These are phyloP conservation scores for Propithecus coquereli DNA, from an alignment of 2,113 vertebrate genomes.

Conservation along the genomic window DNA sequence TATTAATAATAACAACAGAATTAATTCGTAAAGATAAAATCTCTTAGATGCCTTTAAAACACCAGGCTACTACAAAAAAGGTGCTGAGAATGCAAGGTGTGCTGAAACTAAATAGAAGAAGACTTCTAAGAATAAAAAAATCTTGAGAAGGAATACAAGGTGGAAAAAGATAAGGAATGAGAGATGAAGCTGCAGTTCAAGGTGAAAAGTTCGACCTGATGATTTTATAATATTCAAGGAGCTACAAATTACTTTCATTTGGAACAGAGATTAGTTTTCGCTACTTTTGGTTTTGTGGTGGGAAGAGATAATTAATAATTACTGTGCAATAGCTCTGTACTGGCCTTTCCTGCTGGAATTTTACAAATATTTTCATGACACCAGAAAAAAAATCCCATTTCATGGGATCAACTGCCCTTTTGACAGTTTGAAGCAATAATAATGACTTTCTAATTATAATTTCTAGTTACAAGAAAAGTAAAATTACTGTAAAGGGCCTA, in stretches of 20 bases:
- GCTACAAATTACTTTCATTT: background rate
- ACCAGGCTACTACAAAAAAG: background rate
- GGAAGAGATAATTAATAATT: background rate
- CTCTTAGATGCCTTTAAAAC: background rate
- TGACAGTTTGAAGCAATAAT: background rate
- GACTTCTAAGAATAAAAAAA: background rate
- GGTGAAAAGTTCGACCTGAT: background rate
- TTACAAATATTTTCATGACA: background rate
- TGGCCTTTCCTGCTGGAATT: background rate
- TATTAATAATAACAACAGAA: background rate
- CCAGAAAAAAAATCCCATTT: background rate
- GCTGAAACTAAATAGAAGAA: background rate
- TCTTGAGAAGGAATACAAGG: background rate
- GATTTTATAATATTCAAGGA: background rate
- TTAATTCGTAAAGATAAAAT: background rate
- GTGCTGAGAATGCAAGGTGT: background rate
- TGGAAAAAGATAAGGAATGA: background rate
- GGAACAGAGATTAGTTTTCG: background rate
- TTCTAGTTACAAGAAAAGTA: background rate
- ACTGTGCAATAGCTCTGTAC: background rate
- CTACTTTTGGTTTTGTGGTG: background rate
- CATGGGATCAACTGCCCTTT: background rate
- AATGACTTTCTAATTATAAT: background rate
- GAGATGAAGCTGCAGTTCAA: background rate
- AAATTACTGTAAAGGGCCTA: background rate